Evolutionary conservation across 2,888 invertebrate genomes (phyloP).

Genomic region (Corythucha ciliata): DNA sequence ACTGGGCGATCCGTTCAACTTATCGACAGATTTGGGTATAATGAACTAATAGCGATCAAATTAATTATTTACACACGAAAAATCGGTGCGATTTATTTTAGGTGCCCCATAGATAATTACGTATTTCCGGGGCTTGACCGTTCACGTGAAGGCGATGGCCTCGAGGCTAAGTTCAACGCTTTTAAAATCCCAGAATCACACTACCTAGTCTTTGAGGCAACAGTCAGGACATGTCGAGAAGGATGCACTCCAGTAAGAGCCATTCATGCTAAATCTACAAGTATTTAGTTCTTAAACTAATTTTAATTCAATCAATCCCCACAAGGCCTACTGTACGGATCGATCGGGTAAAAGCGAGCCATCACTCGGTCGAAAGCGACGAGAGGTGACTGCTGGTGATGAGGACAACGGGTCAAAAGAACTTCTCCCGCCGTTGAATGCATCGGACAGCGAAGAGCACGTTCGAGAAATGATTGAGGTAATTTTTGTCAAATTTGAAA

Average conservation of each 20-base stretch:
- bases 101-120: conserved; percentile 83
- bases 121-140: conserved; percentile 86
- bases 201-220: conserved; percentile 86
- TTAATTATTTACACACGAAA: background rate
- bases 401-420: conserved; percentile 40
- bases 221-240: conserved; percentile 77
- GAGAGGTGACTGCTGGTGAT: conserved; percentile 43
- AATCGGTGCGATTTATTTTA: conserved; percentile 40
- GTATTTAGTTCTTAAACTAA: background rate
- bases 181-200: conserved; percentile 92
- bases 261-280: background rate
- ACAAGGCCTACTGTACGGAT: conserved; percentile 68
- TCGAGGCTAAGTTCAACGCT: conserved; percentile 86
- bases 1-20: conserved; percentile 81
- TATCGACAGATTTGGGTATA: conserved; percentile 78
- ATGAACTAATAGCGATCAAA: background rate
- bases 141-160: conserved; percentile 71
- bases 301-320: no score
- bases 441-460: conserved; percentile 53
- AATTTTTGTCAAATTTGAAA: no score
- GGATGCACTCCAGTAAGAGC: conserved; percentile 70
- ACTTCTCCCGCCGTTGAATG: conserved; percentile 17
- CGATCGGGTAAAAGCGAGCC: conserved; percentile 70
- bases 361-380: conserved; percentile 65
- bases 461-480: conserved; percentile 86